phyloP scores from a whole-genome alignment of 2,113 vertebrate genomes.

The Microcebus ravelobensis region DNA sequence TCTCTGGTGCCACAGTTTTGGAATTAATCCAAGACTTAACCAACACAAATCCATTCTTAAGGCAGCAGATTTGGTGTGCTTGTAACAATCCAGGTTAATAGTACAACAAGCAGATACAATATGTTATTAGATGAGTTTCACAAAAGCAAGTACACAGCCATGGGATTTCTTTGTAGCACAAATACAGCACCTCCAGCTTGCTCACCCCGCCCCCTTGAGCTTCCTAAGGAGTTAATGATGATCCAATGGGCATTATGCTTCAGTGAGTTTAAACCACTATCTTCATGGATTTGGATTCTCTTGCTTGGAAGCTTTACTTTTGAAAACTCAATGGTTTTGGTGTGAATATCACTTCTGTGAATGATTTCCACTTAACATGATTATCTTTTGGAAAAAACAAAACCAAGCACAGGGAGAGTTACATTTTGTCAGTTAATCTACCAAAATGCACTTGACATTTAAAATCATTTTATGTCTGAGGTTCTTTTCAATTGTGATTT shows the following conservation, averaged over 20 bases:
- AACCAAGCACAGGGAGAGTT: background rate
- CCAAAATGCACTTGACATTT: background rate
- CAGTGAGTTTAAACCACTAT: background rate
- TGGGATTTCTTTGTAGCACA: background rate
- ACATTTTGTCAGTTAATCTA: background rate
- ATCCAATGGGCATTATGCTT: background rate
- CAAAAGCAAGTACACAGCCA: background rate
- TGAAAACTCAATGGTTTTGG: background rate
- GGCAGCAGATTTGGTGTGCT: background rate
- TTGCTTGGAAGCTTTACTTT: constrained; percentile 34
- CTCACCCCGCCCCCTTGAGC: background rate
- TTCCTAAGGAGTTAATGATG: background rate
- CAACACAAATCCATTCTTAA: background rate
- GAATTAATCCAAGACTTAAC: background rate
- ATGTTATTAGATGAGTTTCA: background rate
- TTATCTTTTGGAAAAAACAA: background rate
- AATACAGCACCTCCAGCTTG: background rate
- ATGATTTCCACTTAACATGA: background rate
- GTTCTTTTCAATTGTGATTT: constrained; percentile 18
- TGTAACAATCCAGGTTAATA: background rate
- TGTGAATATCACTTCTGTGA: background rate
- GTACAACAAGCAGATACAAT: background rate
- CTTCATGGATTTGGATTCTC: background rate
- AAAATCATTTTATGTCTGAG: constrained; percentile 7
- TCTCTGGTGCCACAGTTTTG: background rate